Evolutionary conservation across 2,888 invertebrate genomes (phyloP).

Genomic region (Pristionchus maxplancki): DNA sequence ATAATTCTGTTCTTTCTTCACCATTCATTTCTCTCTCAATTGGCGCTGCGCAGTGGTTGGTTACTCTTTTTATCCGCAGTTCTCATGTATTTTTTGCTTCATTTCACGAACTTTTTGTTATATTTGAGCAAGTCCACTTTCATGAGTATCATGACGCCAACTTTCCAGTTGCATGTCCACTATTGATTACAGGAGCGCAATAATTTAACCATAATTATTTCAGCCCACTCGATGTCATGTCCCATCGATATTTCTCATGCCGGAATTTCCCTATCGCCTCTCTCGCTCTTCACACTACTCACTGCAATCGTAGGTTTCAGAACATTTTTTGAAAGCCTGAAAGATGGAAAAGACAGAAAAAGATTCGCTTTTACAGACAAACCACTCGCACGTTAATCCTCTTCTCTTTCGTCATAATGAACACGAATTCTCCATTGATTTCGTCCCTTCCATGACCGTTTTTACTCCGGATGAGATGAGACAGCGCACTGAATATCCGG

Average conservation of each 20-base stretch:
- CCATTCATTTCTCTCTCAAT: neutral
- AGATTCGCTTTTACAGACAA: neutral
- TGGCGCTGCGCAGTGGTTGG: neutral
- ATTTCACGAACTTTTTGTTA: too few relatives aligned
- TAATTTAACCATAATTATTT: neutral
- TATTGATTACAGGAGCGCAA: neutral
- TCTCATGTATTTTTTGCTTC: neutral
- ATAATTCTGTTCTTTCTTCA: neutral
- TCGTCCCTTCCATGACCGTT: neutral
- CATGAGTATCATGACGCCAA: too few relatives aligned
- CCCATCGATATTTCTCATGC: neutral
- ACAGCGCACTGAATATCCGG: neutral
- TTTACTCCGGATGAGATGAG: neutral
- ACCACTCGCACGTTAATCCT: neutral
- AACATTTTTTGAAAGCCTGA: too few relatives aligned
- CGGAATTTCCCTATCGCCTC: neutral
- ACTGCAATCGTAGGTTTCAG: neutral
- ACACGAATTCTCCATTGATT: neutral
- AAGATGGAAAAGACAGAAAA: neutral
- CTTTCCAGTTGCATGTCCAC: too few relatives aligned
- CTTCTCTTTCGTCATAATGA: neutral
- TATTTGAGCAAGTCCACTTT: too few relatives aligned
- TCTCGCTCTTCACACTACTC: neutral
- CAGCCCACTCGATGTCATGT: neutral
- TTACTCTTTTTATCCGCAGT: neutral